A percentile compares a stretch with the other conserved stretches of the same genome.
Evolutionary conservation across 1,140 invertebrate genomes (phyloP).

Genomic region (Drosophila equinoxialis): DNA sequence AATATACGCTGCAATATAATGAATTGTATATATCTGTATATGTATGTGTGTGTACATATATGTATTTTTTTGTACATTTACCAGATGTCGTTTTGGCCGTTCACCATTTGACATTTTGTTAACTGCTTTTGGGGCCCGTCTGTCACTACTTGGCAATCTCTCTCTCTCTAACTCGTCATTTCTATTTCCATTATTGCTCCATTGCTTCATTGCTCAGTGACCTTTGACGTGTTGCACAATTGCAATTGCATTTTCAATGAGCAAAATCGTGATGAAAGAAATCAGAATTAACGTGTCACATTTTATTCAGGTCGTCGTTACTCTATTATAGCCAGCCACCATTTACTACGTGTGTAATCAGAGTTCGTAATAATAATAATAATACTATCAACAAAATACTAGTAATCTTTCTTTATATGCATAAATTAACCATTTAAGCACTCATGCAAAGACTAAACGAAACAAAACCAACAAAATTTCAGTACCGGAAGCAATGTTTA

Average conservation of each 20-base stretch:
- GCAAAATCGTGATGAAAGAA: conserved; percentile 7
- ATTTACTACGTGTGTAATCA: conserved; percentile 1
- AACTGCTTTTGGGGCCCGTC: conserved; percentile 34
- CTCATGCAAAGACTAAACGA: not conserved
- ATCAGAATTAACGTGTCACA: conserved; percentile 11
- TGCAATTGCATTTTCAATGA: conserved; percentile 15
- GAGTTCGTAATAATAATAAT: not conserved
- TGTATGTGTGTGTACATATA: conserved; percentile 8
- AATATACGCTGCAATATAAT: not conserved
- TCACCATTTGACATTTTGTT: conserved; percentile 68
- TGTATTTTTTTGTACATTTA: no score
- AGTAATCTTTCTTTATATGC: not conserved
- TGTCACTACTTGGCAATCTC: not conserved
- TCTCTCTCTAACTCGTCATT: conserved; percentile 53
- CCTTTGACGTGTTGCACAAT: not conserved
- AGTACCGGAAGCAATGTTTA: not conserved
- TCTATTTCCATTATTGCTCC: conserved; percentile 57
- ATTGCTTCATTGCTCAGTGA: conserved; percentile 2
- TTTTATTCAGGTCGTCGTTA: not conserved
- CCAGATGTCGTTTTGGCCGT: conserved; percentile 1
- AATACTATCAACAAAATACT: not conserved
- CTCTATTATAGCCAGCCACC: not conserved
- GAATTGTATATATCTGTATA: not conserved
- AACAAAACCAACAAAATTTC: not conserved
- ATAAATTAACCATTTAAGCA: conserved; percentile 7